A percentile compares a stretch with the other conserved stretches of the same genome.
Evolutionary conservation across 1,140 invertebrate genomes (phyloP).

Genomic region (Oryzaephilus surinamensis): DNA sequence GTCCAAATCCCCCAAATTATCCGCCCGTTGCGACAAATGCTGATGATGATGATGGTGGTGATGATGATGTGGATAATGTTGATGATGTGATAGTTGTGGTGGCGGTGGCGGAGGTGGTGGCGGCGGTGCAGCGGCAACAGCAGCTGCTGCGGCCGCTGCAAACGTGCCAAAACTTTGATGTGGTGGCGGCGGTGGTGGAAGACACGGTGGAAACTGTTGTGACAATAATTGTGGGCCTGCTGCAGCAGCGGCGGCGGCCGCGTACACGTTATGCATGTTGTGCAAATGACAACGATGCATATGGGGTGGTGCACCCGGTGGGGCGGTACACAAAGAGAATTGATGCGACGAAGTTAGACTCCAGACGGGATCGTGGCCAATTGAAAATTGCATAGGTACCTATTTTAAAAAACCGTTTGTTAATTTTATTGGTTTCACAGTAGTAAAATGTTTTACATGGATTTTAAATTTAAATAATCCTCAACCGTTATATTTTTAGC

Average conservation of each 20-base stretch:
- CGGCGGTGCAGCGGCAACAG: constrained; percentile 15
- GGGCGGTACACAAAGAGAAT: constrained; percentile 41
- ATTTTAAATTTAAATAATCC: no score
- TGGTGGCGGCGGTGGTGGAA: constrained; percentile 33
- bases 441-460: no score
- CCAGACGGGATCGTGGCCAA: constrained; percentile 45
- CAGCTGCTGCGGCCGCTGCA: constrained; percentile 23
- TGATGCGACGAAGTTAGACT: constrained; percentile 39
- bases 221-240: constrained; percentile 32
- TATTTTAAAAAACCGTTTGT: constrained; percentile 24
- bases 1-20: constrained; percentile 33
- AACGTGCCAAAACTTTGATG: constrained; percentile 31
- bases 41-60: constrained; percentile 35
- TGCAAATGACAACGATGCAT: constrained; percentile 41
- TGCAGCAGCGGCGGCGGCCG: constrained; percentile 22
- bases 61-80: constrained; percentile 32
- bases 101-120: constrained; percentile 36
- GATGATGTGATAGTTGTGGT: constrained; percentile 33
- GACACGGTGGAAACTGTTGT: constrained; percentile 32
- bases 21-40: constrained; percentile 30
- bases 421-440: no score
- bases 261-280: constrained; percentile 38
- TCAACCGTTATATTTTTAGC: no score
- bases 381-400: constrained; percentile 51
- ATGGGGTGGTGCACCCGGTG: constrained; percentile 39